Evolutionary conservation across 2,797 vertebrate genomes (phyloP).

Genomic region (Rallus crepitans): DNA sequence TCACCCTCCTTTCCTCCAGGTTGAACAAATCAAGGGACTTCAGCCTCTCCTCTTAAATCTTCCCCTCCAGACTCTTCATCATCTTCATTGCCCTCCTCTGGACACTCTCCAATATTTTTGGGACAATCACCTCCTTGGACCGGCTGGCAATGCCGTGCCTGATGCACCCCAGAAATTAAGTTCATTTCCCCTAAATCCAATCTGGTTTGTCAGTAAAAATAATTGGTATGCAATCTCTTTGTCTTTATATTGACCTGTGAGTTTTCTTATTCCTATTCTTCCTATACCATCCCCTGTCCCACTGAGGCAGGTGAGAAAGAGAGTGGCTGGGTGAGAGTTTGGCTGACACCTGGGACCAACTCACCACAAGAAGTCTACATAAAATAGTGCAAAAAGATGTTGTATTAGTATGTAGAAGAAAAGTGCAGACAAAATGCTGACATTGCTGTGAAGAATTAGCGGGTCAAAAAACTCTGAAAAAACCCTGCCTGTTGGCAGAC

Average conservation of each 20-base stretch:
- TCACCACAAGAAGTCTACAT: not conserved
- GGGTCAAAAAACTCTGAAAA: not conserved
- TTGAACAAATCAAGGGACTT: too few relatives aligned
- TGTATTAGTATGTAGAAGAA: not conserved
- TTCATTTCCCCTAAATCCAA: not conserved
- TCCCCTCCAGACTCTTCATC: too few relatives aligned
- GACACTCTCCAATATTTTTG: too few relatives aligned
- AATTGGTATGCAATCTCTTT: not conserved
- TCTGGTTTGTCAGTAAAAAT: not conserved
- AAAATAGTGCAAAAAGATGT: not conserved
- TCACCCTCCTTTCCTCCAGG: too few relatives aligned
- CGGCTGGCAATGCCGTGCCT: too few relatives aligned
- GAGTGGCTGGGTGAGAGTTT: not conserved
- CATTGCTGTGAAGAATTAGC: conserved; percentile 26
- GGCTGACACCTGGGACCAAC: not conserved
- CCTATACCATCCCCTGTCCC: not conserved
- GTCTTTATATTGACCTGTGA: not conserved
- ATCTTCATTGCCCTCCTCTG: too few relatives aligned
- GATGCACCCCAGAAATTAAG: not conserved
- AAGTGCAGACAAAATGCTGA: conserved; percentile 13
- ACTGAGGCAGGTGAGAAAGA: not conserved
- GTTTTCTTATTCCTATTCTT: not conserved
- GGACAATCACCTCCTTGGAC: too few relatives aligned
- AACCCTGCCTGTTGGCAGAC: conserved; percentile 37
- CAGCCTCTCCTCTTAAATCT: too few relatives aligned